Conservation (phyloP, 2,797 vertebrate genomes). For the Sebastes hopkinsi region DNA sequence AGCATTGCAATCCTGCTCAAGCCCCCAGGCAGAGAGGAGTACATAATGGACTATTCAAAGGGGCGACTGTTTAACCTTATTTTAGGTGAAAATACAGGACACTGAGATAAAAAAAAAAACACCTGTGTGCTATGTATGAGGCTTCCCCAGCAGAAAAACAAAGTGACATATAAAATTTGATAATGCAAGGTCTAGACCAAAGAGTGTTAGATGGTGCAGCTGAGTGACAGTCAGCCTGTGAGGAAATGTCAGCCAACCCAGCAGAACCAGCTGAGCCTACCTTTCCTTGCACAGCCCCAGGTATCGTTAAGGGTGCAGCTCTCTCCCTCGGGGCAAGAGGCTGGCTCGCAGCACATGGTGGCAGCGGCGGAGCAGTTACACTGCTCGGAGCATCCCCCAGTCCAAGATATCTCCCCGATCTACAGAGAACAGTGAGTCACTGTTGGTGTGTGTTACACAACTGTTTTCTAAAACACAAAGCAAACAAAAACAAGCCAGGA, state of each 20-base stretch:
- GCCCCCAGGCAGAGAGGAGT: not conserved
- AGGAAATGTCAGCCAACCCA: slow-evolving; percentile 45
- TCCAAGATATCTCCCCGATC: slow-evolving; percentile 26
- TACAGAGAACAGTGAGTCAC: slow-evolving; percentile 63
- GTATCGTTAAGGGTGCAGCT: slow-evolving; percentile 66
- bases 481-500: slow-evolving; percentile 47
- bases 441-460: slow-evolving; percentile 28
- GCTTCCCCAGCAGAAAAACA: not conserved
- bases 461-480: slow-evolving; percentile 19
- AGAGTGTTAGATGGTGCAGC: not conserved
- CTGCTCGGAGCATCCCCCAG: slow-evolving; percentile 55
- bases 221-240: slow-evolving; percentile 11
- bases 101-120: not conserved
- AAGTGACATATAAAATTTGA: not conserved
- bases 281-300: slow-evolving; percentile 61
- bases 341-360: slow-evolving; percentile 38
- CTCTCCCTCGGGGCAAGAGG: slow-evolving; percentile 57
- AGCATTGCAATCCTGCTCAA: not conserved
- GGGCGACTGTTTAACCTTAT: not conserved
- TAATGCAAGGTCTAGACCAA: not conserved
- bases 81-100: slow-evolving; percentile 19
- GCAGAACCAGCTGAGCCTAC: slow-evolving; percentile 68
- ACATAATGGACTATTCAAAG: slow-evolving; percentile 17
- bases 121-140: not conserved
- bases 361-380: slow-evolving; percentile 50